Conservation (phyloP, 2,797 vertebrate genomes). For the Arremon aurantiirostris region DNA sequence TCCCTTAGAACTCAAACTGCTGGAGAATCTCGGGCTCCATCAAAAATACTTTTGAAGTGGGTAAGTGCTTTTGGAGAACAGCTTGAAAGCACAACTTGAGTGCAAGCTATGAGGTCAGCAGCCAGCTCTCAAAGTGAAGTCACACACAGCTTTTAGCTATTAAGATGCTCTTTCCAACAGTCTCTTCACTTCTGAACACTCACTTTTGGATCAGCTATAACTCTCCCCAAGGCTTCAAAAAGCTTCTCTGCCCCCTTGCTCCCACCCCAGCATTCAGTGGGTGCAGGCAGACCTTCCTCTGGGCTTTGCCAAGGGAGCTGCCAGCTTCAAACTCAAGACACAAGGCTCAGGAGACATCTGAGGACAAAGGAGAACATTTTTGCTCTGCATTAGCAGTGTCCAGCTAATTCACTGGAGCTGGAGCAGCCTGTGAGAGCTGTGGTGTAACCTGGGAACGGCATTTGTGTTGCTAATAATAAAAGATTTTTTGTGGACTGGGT, state of each 20-base stretch:
- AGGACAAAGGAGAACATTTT: neutral
- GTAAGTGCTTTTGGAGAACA: neutral
- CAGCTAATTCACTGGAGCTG: neutral
- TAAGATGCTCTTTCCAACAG: neutral
- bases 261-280: fast-evolving
- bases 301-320: neutral
- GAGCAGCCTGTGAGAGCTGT: neutral
- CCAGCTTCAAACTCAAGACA: neutral
- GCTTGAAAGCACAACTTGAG: neutral
- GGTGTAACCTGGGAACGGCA: neutral
- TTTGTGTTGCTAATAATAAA: neutral
- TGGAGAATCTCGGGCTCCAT: neutral
- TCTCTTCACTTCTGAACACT: neutral
- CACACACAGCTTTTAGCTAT: neutral
- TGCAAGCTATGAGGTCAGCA: neutral
- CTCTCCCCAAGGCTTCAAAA: fast-evolving
- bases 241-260: neutral
- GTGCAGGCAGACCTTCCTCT: neutral
- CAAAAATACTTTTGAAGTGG: slow-evolving; percentile 4
- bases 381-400: neutral
- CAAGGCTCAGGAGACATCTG: neutral
- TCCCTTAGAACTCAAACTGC: neutral
- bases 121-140: neutral
- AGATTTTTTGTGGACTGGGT: neutral
- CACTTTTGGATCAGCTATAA: neutral